These are phyloP conservation scores for Sycobia sp. DNA, from an alignment of 1,140 invertebrate species.

Conservation along the genomic window DNA sequence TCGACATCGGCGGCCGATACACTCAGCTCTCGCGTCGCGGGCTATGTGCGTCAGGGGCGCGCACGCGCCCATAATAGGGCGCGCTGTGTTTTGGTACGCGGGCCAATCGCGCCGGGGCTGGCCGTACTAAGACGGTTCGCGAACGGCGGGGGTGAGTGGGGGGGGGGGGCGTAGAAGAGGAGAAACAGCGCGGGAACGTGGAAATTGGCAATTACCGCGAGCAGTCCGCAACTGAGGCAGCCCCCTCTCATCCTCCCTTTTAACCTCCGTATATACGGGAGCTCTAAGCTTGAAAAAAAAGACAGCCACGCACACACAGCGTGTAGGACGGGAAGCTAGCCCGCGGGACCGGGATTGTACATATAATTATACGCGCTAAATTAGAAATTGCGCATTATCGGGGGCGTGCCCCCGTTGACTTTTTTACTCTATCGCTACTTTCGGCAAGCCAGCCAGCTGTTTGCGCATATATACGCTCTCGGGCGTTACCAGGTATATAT, in stretches of 20 bases:
- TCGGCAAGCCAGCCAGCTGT: conserved; percentile 6
- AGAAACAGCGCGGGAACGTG: conserved; percentile 31
- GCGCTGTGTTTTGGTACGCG: no score
- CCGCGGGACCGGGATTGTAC: not conserved
- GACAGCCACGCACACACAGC: no score
- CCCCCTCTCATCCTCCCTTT: no score
- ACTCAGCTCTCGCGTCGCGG: no score
- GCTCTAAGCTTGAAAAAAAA: no score
- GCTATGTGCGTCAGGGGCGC: no score
- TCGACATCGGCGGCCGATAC: no score
- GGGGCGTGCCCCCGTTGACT: conserved; percentile 16
- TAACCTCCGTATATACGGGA: no score
- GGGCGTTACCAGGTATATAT: no score
- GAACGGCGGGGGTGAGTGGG: not conserved
- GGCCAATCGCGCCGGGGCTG: no score
- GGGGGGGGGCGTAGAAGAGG: not conserved
- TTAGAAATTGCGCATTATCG: conserved; percentile 29
- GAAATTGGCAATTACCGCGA: conserved; percentile 53
- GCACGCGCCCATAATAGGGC: no score
- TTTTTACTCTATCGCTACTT: conserved; percentile 1
- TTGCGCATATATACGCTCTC: not conserved
- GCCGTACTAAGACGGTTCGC: not conserved
- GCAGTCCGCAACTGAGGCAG: conserved; percentile 46
- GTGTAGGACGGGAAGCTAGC: conserved; percentile 21
- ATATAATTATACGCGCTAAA: conserved; percentile 22